These are phyloP conservation scores for Drosophila lini DNA, from an alignment of 1,140 invertebrate genomes.

Conservation along the genomic window DNA sequence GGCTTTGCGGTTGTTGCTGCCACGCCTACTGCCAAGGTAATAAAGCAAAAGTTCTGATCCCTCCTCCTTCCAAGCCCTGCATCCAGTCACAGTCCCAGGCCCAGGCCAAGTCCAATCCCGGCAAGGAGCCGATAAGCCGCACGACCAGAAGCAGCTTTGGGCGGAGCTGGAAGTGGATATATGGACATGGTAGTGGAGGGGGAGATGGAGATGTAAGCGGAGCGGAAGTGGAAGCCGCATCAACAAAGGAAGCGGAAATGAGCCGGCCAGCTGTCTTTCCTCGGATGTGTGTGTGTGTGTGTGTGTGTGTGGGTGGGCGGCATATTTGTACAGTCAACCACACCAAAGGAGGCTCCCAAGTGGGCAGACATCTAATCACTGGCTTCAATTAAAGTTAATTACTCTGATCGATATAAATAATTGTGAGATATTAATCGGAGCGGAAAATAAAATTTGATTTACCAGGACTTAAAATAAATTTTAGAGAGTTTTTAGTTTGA, in stretches of 20 bases:
- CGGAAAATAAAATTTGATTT: no score
- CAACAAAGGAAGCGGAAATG: conserved; percentile 76
- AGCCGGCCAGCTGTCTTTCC: conserved; percentile 47
- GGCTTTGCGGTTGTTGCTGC: conserved; percentile 35
- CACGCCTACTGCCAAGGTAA: conserved; percentile 68
- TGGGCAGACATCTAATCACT: conserved; percentile 32
- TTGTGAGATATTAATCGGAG: neutral
- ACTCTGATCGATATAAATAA: conserved; percentile 13
- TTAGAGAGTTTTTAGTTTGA: neutral
- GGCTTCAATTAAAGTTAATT: conserved; percentile 19
- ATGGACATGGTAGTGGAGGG: no score
- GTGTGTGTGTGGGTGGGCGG: conserved; percentile 9
- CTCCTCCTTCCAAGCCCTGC: neutral
- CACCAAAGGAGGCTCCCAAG: conserved; percentile 5
- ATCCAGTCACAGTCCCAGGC: neutral
- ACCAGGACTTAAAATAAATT: neutral
- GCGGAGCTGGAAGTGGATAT: conserved; percentile 4
- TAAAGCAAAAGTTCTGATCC: conserved; percentile 77
- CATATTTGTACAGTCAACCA: conserved; percentile 20
- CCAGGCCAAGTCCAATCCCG: conserved; percentile 14
- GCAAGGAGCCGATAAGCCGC: conserved; percentile 32
- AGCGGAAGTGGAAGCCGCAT: conserved; percentile 32
- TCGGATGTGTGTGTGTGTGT: neutral
- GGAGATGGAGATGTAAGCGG: neutral
- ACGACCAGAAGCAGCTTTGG: conserved; percentile 24